Evolutionary conservation across 2,113 vertebrate species (phyloP).

Genomic region (Lophura nycthemera): DNA sequence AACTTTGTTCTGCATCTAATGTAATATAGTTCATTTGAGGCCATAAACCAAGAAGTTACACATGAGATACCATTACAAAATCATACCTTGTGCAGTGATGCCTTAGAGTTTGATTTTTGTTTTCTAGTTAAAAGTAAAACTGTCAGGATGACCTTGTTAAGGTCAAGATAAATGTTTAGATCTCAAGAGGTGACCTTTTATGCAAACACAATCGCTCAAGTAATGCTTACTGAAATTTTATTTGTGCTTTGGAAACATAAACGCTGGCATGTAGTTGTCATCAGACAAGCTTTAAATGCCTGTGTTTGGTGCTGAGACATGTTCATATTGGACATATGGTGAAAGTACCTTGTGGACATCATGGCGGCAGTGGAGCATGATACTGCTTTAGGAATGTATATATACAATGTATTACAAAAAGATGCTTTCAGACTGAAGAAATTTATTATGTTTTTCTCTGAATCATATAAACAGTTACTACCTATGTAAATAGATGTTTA

Average conservation of each 20-base stretch:
- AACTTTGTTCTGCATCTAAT: not conserved
- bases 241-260: not conserved
- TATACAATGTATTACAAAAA: not conserved
- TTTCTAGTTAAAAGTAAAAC: not conserved
- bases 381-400: not conserved
- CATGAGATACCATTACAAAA: not conserved
- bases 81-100: not conserved
- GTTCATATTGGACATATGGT: not conserved
- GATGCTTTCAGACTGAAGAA: not conserved
- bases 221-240: not conserved
- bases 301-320: fast-evolving
- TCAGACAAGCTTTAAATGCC: not conserved
- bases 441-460: not conserved
- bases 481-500: not conserved
- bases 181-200: not conserved
- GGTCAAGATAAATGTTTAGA: not conserved
- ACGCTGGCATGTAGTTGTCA: not conserved
- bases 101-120: not conserved
- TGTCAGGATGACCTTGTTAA: not conserved
- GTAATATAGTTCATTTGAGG: not conserved
- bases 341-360: not conserved
- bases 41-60: not conserved
- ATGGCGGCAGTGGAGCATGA: not conserved
- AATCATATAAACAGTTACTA: not conserved
- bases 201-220: not conserved